Evolutionary conservation across 92 coral and sea anemone genomes (phyloP).

Genomic region (Paragorgia papillata): DNA sequence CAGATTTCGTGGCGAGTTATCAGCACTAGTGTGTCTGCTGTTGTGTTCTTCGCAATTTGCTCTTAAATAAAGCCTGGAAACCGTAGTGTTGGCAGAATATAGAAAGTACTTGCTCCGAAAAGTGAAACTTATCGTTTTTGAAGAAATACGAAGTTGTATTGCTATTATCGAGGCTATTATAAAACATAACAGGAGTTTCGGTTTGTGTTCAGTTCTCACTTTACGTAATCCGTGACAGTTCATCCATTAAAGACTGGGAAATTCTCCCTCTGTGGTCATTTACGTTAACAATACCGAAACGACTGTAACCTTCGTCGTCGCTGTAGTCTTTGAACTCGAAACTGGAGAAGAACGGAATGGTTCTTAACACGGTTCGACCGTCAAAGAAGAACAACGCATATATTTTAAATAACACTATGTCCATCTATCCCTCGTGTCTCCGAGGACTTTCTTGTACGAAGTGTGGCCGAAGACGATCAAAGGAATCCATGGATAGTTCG

Average conservation of each 20-base stretch:
- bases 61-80: background rate
- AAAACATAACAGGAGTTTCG: too few relatives aligned
- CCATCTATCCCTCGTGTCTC: constrained; percentile 23
- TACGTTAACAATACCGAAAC: background rate
- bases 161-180: too few relatives aligned
- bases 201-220: too few relatives aligned
- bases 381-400: constrained; percentile 5
- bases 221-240: too few relatives aligned
- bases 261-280: background rate
- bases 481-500: constrained; percentile 33
- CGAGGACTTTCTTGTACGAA: constrained; percentile 33
- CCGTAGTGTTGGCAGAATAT: background rate
- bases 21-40: background rate
- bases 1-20: too few relatives aligned
- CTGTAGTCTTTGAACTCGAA: background rate
- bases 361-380: constrained; percentile 37
- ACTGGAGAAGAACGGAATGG: constrained; percentile 30
- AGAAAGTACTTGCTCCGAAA: background rate
- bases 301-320: background rate
- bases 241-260: too few relatives aligned
- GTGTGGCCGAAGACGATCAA: constrained; percentile 21
- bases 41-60: background rate
- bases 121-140: background rate
- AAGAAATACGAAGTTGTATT: too few relatives aligned
- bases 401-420: constrained; percentile 32